Percentiles rank a stretch among this genome's conserved stretches.
These are phyloP conservation scores for Plagiodera versicolora DNA, from an alignment of 2,888 invertebrate genomes.

Conservation along the genomic window DNA sequence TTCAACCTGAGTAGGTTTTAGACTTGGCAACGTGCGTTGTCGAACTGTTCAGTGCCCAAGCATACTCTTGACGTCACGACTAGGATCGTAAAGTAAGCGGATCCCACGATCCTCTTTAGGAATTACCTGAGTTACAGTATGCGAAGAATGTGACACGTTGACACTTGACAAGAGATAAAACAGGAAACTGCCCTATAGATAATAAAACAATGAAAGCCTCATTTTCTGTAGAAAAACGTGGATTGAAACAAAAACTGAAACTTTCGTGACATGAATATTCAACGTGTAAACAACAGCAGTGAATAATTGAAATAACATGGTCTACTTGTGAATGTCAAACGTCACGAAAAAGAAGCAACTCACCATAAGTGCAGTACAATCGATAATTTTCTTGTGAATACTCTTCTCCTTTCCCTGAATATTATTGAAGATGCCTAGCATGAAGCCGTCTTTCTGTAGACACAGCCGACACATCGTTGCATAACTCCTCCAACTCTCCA, in stretches of 20 bases:
- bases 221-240: too few relatives aligned
- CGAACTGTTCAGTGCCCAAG: too few relatives aligned
- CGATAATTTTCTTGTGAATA: conserved; percentile 55
- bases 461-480: conserved; percentile 69
- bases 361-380: conserved; percentile 55
- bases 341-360: conserved; percentile 27
- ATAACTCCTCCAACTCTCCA: conserved; percentile 61
- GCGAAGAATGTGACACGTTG: neutral
- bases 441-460: conserved; percentile 63
- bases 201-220: neutral
- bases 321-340: neutral
- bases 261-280: too few relatives aligned
- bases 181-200: conserved; percentile 11
- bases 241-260: too few relatives aligned
- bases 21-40: too few relatives aligned
- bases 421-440: conserved; percentile 66
- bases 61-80: too few relatives aligned
- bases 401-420: conserved; percentile 54
- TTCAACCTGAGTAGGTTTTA: too few relatives aligned
- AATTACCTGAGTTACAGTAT: too few relatives aligned
- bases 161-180: conserved; percentile 14
- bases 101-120: too few relatives aligned
- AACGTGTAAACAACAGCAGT: too few relatives aligned
- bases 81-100: too few relatives aligned
- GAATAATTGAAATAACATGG: too few relatives aligned